Conservation (phyloP, 2,888 invertebrate species). For the Drosophila eohydei region DNA sequence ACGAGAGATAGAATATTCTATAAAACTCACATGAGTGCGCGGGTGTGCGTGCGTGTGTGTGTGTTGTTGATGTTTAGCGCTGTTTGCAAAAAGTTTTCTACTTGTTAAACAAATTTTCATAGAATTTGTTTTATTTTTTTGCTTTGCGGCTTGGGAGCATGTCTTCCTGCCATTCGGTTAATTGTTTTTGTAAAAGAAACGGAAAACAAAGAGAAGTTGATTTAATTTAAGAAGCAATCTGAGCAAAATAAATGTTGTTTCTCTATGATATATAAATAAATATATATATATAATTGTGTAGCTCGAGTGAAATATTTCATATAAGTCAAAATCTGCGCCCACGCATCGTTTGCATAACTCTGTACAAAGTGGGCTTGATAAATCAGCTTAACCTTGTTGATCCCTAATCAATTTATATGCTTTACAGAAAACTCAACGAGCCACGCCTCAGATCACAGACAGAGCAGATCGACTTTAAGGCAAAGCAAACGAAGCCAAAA, state of each 20-base stretch:
- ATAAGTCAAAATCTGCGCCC: background rate
- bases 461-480: slow-evolving; percentile 36
- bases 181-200: slow-evolving; percentile 27
- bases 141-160: background rate
- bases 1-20: slow-evolving; percentile 10
- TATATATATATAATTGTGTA: background rate
- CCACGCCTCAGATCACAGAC: slow-evolving; percentile 29
- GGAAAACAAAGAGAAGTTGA: slow-evolving; percentile 6
- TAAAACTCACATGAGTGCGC: slow-evolving; percentile 8
- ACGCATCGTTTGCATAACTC: slow-evolving; percentile 7
- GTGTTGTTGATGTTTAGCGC: slow-evolving; percentile 43
- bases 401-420: slow-evolving; percentile 61
- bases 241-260: slow-evolving; percentile 1
- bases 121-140: slow-evolving; percentile 36
- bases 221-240: slow-evolving; percentile 16
- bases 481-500: slow-evolving; percentile 21
- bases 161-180: slow-evolving; percentile 28
- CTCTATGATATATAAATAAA: background rate
- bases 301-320: background rate
- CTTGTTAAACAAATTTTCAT: slow-evolving; percentile 58
- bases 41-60: slow-evolving; percentile 3
- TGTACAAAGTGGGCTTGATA: slow-evolving; percentile 25
- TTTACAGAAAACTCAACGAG: slow-evolving; percentile 19
- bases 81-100: slow-evolving; percentile 58
- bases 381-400: slow-evolving; percentile 51